Evolutionary conservation across 2,888 invertebrate species (phyloP), one percentile per base, ranked within the genome.

Genomic region (Eristalis pertinax): DNA sequence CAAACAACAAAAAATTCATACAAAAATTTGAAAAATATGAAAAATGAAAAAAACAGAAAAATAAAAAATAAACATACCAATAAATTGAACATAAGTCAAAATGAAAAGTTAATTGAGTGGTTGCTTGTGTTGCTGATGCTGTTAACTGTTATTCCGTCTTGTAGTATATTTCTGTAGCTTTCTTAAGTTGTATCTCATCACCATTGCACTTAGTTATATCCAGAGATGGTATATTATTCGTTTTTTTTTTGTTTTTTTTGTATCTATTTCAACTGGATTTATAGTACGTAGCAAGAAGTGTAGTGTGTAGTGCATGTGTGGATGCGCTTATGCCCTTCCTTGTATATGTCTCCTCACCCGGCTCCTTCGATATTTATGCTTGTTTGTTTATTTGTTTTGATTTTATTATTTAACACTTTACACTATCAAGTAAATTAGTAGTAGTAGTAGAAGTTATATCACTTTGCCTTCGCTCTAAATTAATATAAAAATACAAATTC

Each of bases 381-480:
- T 74, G 0, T 38, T 32, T 73, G 7, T 29, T 75, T 62, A 29
- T 65, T 65, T 60, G 41, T n/a, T 65, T 50, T 68, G 29, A 35
- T 69, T 63, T 32, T 63, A 69, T 22, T 74, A 29, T 64, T 82
- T 70, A 77, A 65, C 65, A 70, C 76, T 81, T 85, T 78, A 74
- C 68, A 78, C 72, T 83, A 58, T 75, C 72, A 83, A 83, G 65
- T 86, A 75, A 87, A 79, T 80, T 72, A 79, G 79, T 84, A 81
- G 67, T 87, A 83, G 60, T 86, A 86, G 82, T 82, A 86, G 83
- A 75, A 86, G 72, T 84, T 87, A 84, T 87, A 87, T 87, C 87
- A 87, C 87, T 87, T 87, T 82, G 86, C 82, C 78, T 86, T 87
- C 84, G 68, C 72, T 79, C 84, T 87, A 87, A 87, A 83, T 83